Conservation (phyloP, 2,888 invertebrate genomes). For the Neuroscelio doddi region DNA sequence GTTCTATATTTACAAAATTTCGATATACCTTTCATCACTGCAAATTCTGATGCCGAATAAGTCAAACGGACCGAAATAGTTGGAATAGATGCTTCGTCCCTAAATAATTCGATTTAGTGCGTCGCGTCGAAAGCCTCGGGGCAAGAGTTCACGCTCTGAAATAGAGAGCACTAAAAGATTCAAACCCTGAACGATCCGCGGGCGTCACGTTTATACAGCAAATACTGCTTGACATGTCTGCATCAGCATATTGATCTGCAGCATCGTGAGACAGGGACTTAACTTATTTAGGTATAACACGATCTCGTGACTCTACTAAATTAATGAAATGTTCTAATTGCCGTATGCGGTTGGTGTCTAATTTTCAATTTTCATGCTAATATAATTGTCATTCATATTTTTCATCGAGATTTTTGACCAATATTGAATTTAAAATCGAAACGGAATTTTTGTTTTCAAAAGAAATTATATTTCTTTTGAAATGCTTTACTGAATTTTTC, state of each 20-base stretch:
- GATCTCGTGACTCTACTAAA: conserved; percentile 25
- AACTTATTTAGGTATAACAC: conserved; percentile 31
- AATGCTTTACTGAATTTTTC: no score
- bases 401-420: neutral
- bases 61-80: conserved; percentile 35
- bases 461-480: no score
- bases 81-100: conserved; percentile 38
- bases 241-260: conserved; percentile 31
- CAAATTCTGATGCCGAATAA: conserved; percentile 13
- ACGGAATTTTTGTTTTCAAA: no score
- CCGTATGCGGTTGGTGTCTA: conserved; percentile 15
- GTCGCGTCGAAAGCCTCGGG: conserved; percentile 40
- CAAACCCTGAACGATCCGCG: conserved; percentile 30
- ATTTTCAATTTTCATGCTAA: conserved; percentile 15
- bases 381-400: conserved; percentile 5
- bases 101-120: conserved; percentile 43
- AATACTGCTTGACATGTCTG: conserved; percentile 23
- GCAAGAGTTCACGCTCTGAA: conserved; percentile 58
- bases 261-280: conserved; percentile 24
- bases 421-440: no score
- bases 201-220: conserved; percentile 18
- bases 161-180: conserved; percentile 52
- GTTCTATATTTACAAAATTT: conserved; percentile 13
- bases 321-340: conserved; percentile 29
- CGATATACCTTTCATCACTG: no score